Evolutionary conservation across 2,888 invertebrate species (phyloP).

Genomic region (Drosophila pseudotalamancana): DNA sequence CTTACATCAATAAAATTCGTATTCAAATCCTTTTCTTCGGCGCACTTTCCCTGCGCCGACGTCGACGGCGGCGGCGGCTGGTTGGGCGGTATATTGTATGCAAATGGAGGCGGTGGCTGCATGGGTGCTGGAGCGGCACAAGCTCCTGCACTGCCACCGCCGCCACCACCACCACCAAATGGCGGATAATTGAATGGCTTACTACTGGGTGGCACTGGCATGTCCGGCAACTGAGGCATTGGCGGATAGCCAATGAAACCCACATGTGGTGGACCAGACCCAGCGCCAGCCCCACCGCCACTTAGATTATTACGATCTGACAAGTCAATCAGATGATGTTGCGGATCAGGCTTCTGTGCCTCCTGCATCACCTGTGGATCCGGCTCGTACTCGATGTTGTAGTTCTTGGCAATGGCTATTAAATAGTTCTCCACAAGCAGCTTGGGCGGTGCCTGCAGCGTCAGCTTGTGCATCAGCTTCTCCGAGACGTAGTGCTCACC

Average conservation of each 20-base stretch:
- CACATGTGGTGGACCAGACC: constrained; percentile 87
- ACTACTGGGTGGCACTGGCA: constrained; percentile 85
- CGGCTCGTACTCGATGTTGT: constrained; percentile 97
- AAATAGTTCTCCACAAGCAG: constrained; percentile 95
- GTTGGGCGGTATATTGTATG: constrained; percentile 86
- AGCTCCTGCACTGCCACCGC: constrained; percentile 74
- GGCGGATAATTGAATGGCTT: constrained; percentile 88
- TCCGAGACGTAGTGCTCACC: constrained; percentile 95
- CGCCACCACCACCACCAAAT: constrained; percentile 74
- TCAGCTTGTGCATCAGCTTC: constrained; percentile 96
- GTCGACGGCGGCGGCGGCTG: constrained; percentile 64
- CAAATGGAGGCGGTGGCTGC: constrained; percentile 74
- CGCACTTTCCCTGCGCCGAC: constrained; percentile 72
- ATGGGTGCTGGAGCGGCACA: constrained; percentile 53
- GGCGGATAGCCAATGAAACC: constrained; percentile 93
- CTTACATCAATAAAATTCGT: constrained; percentile 85
- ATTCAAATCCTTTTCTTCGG: constrained; percentile 87
- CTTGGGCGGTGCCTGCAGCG: constrained; percentile 97
- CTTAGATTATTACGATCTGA: constrained; percentile 87
- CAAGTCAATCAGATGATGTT: constrained; percentile 89
- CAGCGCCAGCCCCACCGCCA: constrained; percentile 85
- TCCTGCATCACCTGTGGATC: constrained; percentile 96
- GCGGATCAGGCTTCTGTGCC: constrained; percentile 84
- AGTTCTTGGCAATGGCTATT: constrained; percentile 98
- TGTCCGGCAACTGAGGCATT: constrained; percentile 87